Conservation (phyloP, 1,140 invertebrate species). For the Procambarus virginalis region DNA sequence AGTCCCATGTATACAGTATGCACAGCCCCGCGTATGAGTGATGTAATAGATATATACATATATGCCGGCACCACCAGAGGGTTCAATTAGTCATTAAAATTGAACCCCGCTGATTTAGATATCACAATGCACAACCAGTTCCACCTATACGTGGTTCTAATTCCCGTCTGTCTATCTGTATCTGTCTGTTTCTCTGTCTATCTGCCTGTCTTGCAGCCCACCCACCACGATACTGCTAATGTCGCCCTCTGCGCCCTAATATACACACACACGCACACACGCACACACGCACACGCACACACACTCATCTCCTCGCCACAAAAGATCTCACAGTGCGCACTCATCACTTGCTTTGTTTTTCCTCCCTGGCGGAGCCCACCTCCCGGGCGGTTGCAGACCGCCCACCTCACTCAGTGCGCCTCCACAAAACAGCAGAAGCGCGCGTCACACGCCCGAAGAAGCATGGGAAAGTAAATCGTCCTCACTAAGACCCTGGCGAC, state of each 20-base stretch:
- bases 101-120: no score
- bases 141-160: no score
- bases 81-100: no score
- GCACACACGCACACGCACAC: not conserved
- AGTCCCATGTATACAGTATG: no score
- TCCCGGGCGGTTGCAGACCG: not conserved
- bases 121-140: no score
- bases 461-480: slow-evolving; percentile 35
- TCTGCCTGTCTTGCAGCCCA: not conserved
- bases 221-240: not conserved
- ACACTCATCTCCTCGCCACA: slow-evolving; percentile 50
- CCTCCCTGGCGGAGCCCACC: slow-evolving; percentile 16
- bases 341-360: slow-evolving; percentile 59
- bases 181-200: not conserved
- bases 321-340: slow-evolving; percentile 57
- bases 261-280: slow-evolving; percentile 2
- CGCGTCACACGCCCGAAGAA: slow-evolving; percentile 42
- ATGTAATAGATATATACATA: no score
- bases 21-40: no score
- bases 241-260: slow-evolving; percentile 11
- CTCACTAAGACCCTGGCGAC: slow-evolving; percentile 18
- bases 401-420: not conserved
- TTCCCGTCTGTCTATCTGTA: not conserved
- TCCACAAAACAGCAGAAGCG: slow-evolving; percentile 41
- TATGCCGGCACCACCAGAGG: no score